These are phyloP conservation scores for Orchesella flavescens DNA, from an alignment of 2,888 invertebrate genomes.

Conservation along the genomic window DNA sequence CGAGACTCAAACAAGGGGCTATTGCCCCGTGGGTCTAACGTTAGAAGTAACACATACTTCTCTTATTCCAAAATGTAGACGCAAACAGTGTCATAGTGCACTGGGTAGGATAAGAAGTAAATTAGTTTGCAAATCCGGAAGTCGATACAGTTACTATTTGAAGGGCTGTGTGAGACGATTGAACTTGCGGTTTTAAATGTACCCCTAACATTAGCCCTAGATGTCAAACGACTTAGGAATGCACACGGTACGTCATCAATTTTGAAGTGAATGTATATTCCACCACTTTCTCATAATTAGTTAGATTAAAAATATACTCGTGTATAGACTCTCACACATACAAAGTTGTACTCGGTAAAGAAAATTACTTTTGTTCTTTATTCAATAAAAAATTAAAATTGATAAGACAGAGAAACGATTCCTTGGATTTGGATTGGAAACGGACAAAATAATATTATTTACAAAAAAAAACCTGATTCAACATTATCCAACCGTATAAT, in stretches of 20 bases:
- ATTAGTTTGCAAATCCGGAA: conserved; percentile 36
- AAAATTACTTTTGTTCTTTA: background rate
- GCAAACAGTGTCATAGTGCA: background rate
- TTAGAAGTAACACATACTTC: conserved; percentile 59
- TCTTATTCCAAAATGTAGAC: conserved; percentile 47
- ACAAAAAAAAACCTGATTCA: background rate
- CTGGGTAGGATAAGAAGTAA: conserved; percentile 31
- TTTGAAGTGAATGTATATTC: too few species aligned
- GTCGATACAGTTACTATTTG: conserved; percentile 45
- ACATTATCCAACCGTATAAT: conserved; percentile 43
- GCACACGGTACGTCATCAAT: background rate
- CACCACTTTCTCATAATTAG: too few species aligned
- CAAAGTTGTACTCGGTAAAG: background rate
- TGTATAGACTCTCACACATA: too few species aligned
- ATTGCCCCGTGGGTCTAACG: conserved; percentile 48
- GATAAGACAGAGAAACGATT: background rate
- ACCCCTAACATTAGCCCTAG: conserved; percentile 14
- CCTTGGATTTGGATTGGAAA: background rate
- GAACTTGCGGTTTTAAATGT: background rate
- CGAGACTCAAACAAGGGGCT: conserved; percentile 50
- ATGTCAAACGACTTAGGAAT: too few species aligned
- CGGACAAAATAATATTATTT: conserved; percentile 5
- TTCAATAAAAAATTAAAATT: background rate
- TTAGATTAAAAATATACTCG: too few species aligned
- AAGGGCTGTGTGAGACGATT: conserved; percentile 20